Evolutionary conservation across 2,888 invertebrate genomes (phyloP), one percentile per base, ranked within the genome.

Genomic region (Melanostoma scalare): DNA sequence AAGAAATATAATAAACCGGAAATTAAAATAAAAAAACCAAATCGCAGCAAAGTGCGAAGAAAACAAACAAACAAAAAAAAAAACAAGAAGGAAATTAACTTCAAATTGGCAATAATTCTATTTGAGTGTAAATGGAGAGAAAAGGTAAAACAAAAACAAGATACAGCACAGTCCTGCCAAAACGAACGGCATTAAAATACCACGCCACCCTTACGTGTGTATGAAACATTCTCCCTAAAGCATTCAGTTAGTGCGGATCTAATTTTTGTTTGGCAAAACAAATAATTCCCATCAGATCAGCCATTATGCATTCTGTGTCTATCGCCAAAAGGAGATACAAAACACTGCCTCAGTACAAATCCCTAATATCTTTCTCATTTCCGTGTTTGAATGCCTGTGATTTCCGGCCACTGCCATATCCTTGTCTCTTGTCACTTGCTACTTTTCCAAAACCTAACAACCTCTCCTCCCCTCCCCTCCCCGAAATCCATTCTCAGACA

Each of bases 361-460:
- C 50, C 73, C 56, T 55, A 79, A 84, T 84, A 84, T 84, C 79
- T 75, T 79, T 84, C 84, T 84, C 84, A 84, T 84, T 84, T 84
- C 84, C 84, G 84, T 71, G 69, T 46, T 75, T 75, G 79, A 75
- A 84, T 69, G 84, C 79, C 79, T 75, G 79, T 79, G 84, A 84
- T 84, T 84, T 84, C 84, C 84, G 84, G 84, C 84, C 79, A 84
- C 79, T 40, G 31, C 42, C 84, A 75, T 74, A 84, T 84, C 78
- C 79, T 74, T 71, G 77, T 71, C 60, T 84, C 74, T 74, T 78
- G 73, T 61, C 56, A 55, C 73, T 63, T 61, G 48, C 38, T 33
- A 53, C 46, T 44, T 68, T 38, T 53, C 50, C n/a, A n/a, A n/a
- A n/a, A 48, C 33, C 36, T 8, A 40, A 20, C 33, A 68, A 50